Evolutionary conservation across 2,797 vertebrate genomes (phyloP), one percentile per base, ranked within the genome.

Genomic region (Chanos chanos): DNA sequence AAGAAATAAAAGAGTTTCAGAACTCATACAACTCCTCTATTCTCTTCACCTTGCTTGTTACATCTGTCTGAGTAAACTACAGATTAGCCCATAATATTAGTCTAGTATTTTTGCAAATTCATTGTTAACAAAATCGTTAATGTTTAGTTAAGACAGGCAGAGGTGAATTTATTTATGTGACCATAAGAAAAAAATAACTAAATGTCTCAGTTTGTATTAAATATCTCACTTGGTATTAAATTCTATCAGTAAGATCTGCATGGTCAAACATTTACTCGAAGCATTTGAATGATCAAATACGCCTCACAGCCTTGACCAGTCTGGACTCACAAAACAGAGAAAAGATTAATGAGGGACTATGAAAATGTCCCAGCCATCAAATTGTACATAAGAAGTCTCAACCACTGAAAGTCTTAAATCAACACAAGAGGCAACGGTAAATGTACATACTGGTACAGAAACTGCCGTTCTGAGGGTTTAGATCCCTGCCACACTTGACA

Each of bases 401-500:
- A n/a, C n/a, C n/a, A n/a, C n/a, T n/a, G n/a, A n/a, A n/a, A n/a
- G n/a, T n/a, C n/a, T n/a, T n/a, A n/a, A n/a, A n/a, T n/a, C n/a
- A n/a, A n/a, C n/a, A n/a, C n/a, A n/a, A n/a, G n/a, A n/a, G n/a
- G n/a, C n/a, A n/a, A n/a, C n/a, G n/a, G n/a, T n/a, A 3, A 25
- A 13, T 18, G 8, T 43, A 82, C 87, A 85, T 73, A 90, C 89
- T 16, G 34, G 85, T 89, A 72, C 80, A 83, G 74, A 89, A 87
- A 25, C 52, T 10, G 9, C 5, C 0, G 0, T 43, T 64, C 60
- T 82, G 65, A 0, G 84, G 64, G 30, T 81, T 75, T 34, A 89
- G 79, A 18, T 74, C 28, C 40, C 89, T 68, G 0, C 0, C 1
- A 55, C 89, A 90, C 54, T 86, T 89, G 0, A 87, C 56, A 0